Conservation (phyloP, 2,113 vertebrate genomes). For the Zosterops lateralis region DNA sequence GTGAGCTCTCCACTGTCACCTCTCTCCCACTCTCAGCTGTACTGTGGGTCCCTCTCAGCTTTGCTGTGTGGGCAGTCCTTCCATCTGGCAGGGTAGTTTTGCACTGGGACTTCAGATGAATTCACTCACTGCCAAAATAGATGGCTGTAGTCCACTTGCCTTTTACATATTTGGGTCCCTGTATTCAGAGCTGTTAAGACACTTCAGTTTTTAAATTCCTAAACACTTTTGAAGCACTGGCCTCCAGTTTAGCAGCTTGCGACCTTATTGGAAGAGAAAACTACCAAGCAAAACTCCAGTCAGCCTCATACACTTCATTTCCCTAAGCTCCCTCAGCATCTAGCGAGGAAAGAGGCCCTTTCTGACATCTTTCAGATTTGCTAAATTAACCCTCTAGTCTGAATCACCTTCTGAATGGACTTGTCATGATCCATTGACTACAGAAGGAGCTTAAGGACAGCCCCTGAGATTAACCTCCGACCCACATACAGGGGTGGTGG, state of each 20-base stretch:
- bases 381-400: conserved; percentile 5
- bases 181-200: background rate
- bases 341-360: background rate
- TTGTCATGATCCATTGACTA: background rate
- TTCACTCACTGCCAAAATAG: background rate
- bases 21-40: too few relatives aligned
- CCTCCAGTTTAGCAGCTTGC: background rate
- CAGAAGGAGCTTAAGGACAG: background rate
- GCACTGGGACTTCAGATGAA: background rate
- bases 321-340: background rate
- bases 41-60: rapidly evolving
- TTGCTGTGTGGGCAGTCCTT: rapidly evolving
- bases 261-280: background rate
- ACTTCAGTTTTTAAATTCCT: background rate
- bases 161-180: background rate
- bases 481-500: background rate
- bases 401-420: conserved; percentile 26
- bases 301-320: background rate
- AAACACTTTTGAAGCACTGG: background rate
- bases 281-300: background rate
- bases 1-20: background rate
- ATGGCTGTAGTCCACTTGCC: background rate
- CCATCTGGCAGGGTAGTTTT: background rate
- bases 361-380: background rate
- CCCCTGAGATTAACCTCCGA: conserved; percentile 13